Percentiles rank a stretch among this genome's conserved stretches.
These are phyloP conservation scores for Lepidurus arcticus DNA, from an alignment of 1,140 invertebrate species.

Conservation along the genomic window DNA sequence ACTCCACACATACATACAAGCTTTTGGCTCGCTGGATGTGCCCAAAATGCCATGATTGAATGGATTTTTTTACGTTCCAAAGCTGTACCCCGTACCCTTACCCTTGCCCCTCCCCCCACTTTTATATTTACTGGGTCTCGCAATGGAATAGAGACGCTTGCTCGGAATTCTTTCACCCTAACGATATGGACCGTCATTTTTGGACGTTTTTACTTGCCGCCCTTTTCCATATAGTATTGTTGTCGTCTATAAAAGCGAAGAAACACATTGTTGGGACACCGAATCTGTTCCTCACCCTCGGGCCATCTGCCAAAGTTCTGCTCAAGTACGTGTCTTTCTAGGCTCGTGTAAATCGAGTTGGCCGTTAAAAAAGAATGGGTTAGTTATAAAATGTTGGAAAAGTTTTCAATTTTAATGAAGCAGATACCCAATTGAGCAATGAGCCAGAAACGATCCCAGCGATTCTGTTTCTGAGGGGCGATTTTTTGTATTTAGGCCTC, in stretches of 20 bases:
- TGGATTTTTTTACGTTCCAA: constrained; percentile 9
- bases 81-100: neutral
- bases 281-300: neutral
- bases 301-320: neutral
- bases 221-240: neutral
- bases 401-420: neutral
- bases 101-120: neutral
- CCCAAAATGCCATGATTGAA: constrained; percentile 13
- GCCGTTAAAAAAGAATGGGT: too few species aligned
- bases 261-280: neutral
- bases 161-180: neutral
- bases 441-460: neutral
- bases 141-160: constrained; percentile 3
- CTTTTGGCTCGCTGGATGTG: neutral
- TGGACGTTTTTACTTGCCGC: neutral
- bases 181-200: neutral
- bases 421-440: constrained; percentile 1
- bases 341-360: too few species aligned
- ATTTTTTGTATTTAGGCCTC: neutral
- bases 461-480: neutral
- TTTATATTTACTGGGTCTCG: constrained; percentile 14
- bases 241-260: neutral
- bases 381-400: neutral
- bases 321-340: too few species aligned
- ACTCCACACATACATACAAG: neutral